phyloP scores from a whole-genome alignment of 92 coral and sea anemone genomes.

The Zoanthus sansibaricus region DNA sequence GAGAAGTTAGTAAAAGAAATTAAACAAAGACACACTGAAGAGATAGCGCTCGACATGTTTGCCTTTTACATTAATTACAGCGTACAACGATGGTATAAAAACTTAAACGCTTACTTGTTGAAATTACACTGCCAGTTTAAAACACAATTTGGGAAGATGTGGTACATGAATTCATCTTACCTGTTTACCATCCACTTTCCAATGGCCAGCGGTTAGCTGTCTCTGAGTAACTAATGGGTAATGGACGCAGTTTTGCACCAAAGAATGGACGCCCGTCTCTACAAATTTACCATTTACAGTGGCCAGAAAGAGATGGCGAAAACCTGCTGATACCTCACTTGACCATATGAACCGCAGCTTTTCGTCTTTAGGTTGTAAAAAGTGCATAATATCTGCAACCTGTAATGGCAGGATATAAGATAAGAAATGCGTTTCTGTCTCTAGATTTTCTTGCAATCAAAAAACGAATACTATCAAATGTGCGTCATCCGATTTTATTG shows the following conservation, averaged over 20 bases:
- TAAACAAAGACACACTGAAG: too few relatives aligned
- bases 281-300: slow-evolving; percentile 76
- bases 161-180: slow-evolving; percentile 48
- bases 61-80: too few relatives aligned
- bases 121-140: too few relatives aligned
- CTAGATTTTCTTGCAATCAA: too few relatives aligned
- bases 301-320: slow-evolving; percentile 93
- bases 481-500: too few relatives aligned
- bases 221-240: slow-evolving; percentile 91
- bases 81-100: too few relatives aligned
- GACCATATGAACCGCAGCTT: slow-evolving; percentile 95
- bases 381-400: slow-evolving; percentile 92
- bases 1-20: too few relatives aligned
- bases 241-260: slow-evolving; percentile 81
- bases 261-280: slow-evolving; percentile 73
- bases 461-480: too few relatives aligned
- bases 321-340: slow-evolving; percentile 91
- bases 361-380: slow-evolving; percentile 63
- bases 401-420: slow-evolving; percentile 1
- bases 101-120: too few relatives aligned
- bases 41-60: too few relatives aligned
- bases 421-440: not conserved
- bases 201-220: slow-evolving; percentile 95
- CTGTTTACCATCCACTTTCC: slow-evolving; percentile 96
- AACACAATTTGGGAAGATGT: not conserved